phyloP scores from a whole-genome alignment of 1,140 invertebrate species.

The Heliconius congener region DNA sequence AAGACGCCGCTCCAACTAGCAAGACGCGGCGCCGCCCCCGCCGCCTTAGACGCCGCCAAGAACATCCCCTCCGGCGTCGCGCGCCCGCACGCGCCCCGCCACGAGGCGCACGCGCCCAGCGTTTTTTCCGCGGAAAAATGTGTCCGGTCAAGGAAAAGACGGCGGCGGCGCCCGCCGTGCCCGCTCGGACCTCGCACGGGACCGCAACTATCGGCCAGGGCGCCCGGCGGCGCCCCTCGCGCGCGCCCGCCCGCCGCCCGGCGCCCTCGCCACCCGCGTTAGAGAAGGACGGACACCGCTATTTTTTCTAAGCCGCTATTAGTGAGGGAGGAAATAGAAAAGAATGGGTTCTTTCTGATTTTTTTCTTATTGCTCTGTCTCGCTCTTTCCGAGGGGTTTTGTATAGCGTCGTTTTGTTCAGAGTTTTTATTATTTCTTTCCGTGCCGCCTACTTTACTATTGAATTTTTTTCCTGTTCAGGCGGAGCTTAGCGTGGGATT shows the following conservation, averaged over 20 bases:
- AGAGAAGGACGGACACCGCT: constrained; percentile 67
- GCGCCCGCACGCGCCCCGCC: constrained; percentile 68
- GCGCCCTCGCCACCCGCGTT: constrained; percentile 66
- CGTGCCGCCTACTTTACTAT: constrained; percentile 75
- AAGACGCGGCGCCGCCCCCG: constrained; percentile 78
- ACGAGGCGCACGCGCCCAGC: constrained; percentile 71
- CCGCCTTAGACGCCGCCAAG: constrained; percentile 77
- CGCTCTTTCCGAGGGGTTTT: constrained; percentile 53
- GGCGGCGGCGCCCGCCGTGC: constrained; percentile 49
- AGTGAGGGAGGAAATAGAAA: constrained; percentile 80
- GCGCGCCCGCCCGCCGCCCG: constrained; percentile 62
- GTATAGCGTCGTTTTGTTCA: constrained; percentile 54
- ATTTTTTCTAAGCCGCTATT: constrained; percentile 80
- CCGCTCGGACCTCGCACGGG: constrained; percentile 67
- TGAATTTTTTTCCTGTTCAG: constrained; percentile 74
- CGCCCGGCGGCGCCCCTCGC: constrained; percentile 69
- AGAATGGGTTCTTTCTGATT: constrained; percentile 79
- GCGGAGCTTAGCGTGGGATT: constrained; percentile 76
- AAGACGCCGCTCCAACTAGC: constrained; percentile 79
- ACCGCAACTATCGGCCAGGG: constrained; percentile 77
- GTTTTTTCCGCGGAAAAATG: constrained; percentile 80
- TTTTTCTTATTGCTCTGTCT: constrained; percentile 71
- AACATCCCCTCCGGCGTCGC: constrained; percentile 75
- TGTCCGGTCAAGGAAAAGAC: constrained; percentile 78
- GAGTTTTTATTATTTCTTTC: constrained; percentile 73